Evolutionary conservation across 2,888 invertebrate genomes (phyloP).

Genomic region (Carabus problematicus): DNA sequence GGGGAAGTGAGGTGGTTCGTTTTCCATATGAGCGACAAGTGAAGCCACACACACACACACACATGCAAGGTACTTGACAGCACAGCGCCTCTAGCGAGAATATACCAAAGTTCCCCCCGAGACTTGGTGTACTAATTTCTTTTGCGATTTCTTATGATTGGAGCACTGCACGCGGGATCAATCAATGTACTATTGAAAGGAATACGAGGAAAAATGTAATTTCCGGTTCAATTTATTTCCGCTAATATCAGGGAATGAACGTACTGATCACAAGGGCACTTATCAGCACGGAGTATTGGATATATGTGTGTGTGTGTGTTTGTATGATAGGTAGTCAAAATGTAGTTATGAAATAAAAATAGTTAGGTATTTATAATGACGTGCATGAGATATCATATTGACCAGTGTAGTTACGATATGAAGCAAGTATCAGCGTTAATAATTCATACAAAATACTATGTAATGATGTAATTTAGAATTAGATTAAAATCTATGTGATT

Average conservation of each 20-base stretch:
- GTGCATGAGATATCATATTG: too few relatives aligned
- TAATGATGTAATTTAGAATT: too few relatives aligned
- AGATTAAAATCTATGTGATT: too few relatives aligned
- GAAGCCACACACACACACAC: too few relatives aligned
- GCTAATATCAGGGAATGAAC: slow-evolving; percentile 23
- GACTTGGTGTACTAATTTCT: slow-evolving; percentile 26
- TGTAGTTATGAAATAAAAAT: slow-evolving; percentile 5
- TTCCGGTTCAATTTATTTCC: slow-evolving; percentile 32
- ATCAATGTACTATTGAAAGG: slow-evolving; percentile 25
- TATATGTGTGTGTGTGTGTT: too few relatives aligned
- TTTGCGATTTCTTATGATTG: slow-evolving; percentile 30
- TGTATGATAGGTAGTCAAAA: slow-evolving; percentile 4
- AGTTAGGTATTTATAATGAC: too few relatives aligned
- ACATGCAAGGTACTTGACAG: too few relatives aligned
- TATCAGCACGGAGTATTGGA: background rate
- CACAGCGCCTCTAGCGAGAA: too few relatives aligned
- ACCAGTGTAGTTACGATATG: too few relatives aligned
- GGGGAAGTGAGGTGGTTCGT: background rate
- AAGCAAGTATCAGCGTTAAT: too few relatives aligned
- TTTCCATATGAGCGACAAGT: too few relatives aligned
- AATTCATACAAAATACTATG: too few relatives aligned
- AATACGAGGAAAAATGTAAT: slow-evolving; percentile 26
- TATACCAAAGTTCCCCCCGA: slow-evolving; percentile 4
- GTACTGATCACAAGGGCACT: slow-evolving; percentile 9
- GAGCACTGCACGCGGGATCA: slow-evolving; percentile 19